phyloP scores from a whole-genome alignment of 2,888 invertebrate genomes.

The Acanthosepion esculentum region DNA sequence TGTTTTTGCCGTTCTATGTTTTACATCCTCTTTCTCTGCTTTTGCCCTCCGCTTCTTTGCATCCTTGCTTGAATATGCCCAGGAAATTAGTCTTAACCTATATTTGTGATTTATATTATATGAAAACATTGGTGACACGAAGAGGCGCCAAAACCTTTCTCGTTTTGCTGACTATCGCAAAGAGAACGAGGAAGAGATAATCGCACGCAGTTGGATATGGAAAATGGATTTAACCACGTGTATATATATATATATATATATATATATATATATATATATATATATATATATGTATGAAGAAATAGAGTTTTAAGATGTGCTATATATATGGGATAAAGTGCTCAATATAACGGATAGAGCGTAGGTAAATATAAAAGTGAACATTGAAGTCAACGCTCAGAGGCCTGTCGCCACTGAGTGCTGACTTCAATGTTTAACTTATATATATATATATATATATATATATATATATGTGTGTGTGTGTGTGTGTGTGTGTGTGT shows the following conservation, averaged over 20 bases:
- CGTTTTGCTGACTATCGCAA: neutral
- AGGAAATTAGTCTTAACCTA: constrained; percentile 33
- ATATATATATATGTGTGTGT: too few relatives aligned
- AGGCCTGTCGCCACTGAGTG: too few relatives aligned
- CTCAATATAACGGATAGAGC: too few relatives aligned
- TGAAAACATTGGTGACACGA: neutral
- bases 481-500: too few relatives aligned
- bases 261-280: neutral
- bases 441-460: too few relatives aligned
- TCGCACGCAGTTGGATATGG: neutral
- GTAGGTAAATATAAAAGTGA: too few relatives aligned
- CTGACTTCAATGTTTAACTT: too few relatives aligned
- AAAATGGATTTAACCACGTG: neutral
- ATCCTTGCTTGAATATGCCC: neutral
- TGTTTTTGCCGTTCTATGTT: too few relatives aligned
- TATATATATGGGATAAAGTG: too few relatives aligned
- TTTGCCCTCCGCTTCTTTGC: neutral
- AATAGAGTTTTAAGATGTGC: too few relatives aligned
- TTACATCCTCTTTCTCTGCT: neutral
- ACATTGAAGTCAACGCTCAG: too few relatives aligned
- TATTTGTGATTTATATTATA: constrained; percentile 33
- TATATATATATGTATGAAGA: neutral
- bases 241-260: neutral
- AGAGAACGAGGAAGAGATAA: neutral
- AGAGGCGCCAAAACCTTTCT: neutral